Evolutionary conservation across 1,140 invertebrate species (phyloP), one percentile per base, ranked within the genome.

Genomic region (Aporrectodea caliginosa): DNA sequence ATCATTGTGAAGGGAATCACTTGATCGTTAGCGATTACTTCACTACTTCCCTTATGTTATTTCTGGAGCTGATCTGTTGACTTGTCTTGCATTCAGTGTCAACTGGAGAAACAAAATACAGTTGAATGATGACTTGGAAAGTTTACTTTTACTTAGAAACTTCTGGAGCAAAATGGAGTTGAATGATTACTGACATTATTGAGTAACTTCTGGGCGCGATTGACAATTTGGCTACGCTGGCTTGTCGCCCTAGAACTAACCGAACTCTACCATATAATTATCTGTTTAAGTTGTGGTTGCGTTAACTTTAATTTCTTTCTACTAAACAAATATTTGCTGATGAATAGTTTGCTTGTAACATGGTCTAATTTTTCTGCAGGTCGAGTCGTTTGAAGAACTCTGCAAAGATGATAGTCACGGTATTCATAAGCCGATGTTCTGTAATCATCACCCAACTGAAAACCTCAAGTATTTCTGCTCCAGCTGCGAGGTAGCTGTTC

Each of bases 351-450:
- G 12, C 2, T n/a, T 72, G n/a, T 72, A 31, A n/a, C n/a, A n/a
- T n/a, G n/a, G n/a, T n/a, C n/a, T n/a, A n/a, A n/a, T n/a, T n/a
- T 72, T 6, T 72, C 2, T 27, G 0, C 91, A 94, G 85, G 94
- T 96, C 27, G 91, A 96, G 69, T 92, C 92, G 30, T 94, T 96
- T 86, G 94, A 96, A 84, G 93, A 95, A 80, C 90, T 96, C 83
- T 58, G 43, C 22, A 58, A 58, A 58, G 92, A 93, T 83, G 92
- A 92, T 85, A 92, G 92, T 32, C 91, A 78, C 32, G 80, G 80
- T 30, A 77, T 95, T 80, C 94, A 95, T 82, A 94, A 94, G 85
- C 93, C 93, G 16, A 91, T 95, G 69, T 92, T 92, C 85, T 95
- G 94, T 84, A 90, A 91, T 68, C 90, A 90, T 83, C 94, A 95